Conservation (phyloP, 2,888 invertebrate genomes). For the Papilio demoleus region DNA sequence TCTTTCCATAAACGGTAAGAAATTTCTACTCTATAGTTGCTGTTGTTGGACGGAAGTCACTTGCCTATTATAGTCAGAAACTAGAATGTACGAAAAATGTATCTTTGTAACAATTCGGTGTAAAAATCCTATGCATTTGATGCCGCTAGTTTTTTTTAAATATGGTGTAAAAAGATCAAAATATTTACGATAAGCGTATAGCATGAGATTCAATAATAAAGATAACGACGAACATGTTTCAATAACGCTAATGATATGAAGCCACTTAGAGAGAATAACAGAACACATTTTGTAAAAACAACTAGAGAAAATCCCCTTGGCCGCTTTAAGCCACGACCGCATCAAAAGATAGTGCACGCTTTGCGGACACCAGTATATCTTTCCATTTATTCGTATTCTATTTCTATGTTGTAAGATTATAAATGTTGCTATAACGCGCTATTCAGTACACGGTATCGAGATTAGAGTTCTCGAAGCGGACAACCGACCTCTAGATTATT, state of each 20-base stretch:
- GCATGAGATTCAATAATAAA: background rate
- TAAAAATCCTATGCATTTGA: too few relatives aligned
- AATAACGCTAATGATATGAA: slow-evolving; percentile 29
- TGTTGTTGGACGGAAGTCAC: too few relatives aligned
- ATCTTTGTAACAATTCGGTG: too few relatives aligned
- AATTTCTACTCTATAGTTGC: too few relatives aligned
- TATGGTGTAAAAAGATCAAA: too few relatives aligned
- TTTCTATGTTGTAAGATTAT: slow-evolving; percentile 29
- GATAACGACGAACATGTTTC: slow-evolving; percentile 5
- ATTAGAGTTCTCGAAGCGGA: slow-evolving; percentile 41
- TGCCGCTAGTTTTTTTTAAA: too few relatives aligned
- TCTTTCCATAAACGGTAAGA: background rate
- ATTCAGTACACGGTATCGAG: slow-evolving; percentile 39
- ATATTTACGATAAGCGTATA: too few relatives aligned
- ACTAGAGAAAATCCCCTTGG: slow-evolving; percentile 36
- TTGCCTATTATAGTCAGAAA: too few relatives aligned
- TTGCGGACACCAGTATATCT: slow-evolving; percentile 38
- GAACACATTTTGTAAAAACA: slow-evolving; percentile 31
- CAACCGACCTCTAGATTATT: slow-evolving; percentile 38
- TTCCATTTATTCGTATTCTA: slow-evolving; percentile 30
- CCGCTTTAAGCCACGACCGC: slow-evolving; percentile 37
- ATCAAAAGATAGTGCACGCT: slow-evolving; percentile 37
- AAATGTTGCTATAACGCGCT: slow-evolving; percentile 30
- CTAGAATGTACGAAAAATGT: too few relatives aligned
- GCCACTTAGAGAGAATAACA: slow-evolving; percentile 23